Conservation (phyloP, 2,797 vertebrate genomes). For the Eulemur coronatus region DNA sequence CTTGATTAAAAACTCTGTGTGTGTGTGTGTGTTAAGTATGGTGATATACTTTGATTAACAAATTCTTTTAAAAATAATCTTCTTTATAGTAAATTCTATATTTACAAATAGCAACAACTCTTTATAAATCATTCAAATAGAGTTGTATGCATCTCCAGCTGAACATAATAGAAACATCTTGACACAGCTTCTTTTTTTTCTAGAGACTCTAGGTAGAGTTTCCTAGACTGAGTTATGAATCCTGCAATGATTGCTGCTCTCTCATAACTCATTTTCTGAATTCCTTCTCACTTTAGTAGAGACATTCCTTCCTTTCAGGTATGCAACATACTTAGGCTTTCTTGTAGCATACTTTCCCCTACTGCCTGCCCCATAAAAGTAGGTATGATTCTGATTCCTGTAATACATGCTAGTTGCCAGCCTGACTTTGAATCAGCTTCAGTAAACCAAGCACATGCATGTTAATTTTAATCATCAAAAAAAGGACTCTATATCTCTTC, state of each 20-base stretch:
- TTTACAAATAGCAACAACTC: not conserved
- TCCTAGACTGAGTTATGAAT: not conserved
- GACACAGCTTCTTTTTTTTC: not conserved
- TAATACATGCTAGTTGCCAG: not conserved
- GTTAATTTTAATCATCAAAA: slow-evolving; percentile 36
- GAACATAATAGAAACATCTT: not conserved
- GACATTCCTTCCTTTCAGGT: not conserved
- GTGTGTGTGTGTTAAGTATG: not conserved
- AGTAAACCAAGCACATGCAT: not conserved
- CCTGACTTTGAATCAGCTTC: not conserved
- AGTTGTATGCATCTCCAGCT: not conserved
- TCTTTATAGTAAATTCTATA: not conserved
- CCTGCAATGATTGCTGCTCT: not conserved
- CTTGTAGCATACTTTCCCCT: not conserved
- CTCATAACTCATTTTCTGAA: not conserved
- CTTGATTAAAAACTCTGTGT: not conserved
- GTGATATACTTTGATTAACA: not conserved
- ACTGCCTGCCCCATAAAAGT: not conserved
- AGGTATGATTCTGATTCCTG: not conserved
- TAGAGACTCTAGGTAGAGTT: not conserved
- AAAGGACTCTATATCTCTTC: not conserved
- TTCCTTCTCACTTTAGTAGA: not conserved
- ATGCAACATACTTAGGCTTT: not conserved
- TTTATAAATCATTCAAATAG: slow-evolving; percentile 28
- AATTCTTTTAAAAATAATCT: not conserved